Evolutionary conservation across 2,888 invertebrate genomes (phyloP).

Genomic region (Melipona bicolor): DNA sequence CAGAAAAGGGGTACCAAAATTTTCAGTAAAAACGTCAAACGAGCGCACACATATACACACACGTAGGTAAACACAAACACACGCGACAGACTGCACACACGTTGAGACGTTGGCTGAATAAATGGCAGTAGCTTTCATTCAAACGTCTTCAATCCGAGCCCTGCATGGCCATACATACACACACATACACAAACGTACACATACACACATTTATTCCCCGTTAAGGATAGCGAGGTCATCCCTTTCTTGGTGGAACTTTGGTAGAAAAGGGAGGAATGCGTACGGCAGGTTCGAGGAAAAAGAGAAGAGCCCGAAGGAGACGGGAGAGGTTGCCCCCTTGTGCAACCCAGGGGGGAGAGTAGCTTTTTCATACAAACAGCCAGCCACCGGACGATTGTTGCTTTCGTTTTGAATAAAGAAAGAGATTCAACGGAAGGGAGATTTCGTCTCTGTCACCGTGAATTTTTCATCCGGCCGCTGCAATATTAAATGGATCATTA

Average conservation of each 20-base stretch:
- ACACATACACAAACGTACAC: not conserved
- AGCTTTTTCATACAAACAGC: slow-evolving; percentile 6
- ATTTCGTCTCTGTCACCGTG: too few species aligned
- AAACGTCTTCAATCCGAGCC: slow-evolving; percentile 43
- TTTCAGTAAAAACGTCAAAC: not conserved
- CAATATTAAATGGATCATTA: not conserved
- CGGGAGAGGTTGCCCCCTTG: not conserved
- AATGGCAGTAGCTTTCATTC: slow-evolving; percentile 45
- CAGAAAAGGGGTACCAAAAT: not conserved
- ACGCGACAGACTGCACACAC: not conserved
- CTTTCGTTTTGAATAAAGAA: not conserved
- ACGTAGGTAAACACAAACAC: too few species aligned
- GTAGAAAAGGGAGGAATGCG: slow-evolving; percentile 25
- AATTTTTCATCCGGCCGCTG: not conserved
- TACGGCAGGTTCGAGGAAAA: not conserved
- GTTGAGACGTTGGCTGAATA: slow-evolving; percentile 12
- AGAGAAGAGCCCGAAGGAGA: not conserved
- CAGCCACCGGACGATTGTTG: slow-evolving; percentile 6
- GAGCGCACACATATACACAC: too few species aligned
- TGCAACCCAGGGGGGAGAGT: not conserved
- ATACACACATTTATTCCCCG: slow-evolving; percentile 11
- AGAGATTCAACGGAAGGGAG: not conserved
- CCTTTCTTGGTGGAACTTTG: slow-evolving; percentile 23
- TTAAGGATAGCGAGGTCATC: slow-evolving; percentile 25
- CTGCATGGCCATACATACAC: not conserved